These are phyloP conservation scores for Anguilla obscura DNA, from an alignment of 2,797 vertebrate species.

Conservation along the genomic window DNA sequence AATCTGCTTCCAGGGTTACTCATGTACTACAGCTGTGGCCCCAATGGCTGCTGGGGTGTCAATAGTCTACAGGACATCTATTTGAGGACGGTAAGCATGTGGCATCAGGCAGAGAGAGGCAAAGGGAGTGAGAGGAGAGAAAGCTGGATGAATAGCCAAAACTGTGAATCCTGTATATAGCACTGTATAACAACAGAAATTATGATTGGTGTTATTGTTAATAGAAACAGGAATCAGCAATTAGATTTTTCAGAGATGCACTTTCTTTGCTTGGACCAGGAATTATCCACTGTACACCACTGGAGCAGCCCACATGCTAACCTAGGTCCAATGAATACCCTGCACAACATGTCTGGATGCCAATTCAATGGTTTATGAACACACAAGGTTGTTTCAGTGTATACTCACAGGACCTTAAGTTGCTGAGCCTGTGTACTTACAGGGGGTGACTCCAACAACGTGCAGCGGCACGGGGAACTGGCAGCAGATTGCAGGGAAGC, in stretches of 20 bases:
- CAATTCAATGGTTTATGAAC: not conserved
- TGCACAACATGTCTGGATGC: not conserved
- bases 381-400: not conserved
- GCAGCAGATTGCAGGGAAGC: not conserved
- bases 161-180: not conserved
- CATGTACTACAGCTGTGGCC: constrained; percentile 52
- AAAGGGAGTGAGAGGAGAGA: not conserved
- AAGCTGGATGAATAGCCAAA: not conserved
- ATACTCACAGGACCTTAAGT: not conserved
- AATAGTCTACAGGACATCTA: not conserved
- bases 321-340: not conserved
- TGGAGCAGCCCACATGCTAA: not conserved
- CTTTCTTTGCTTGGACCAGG: not conserved
- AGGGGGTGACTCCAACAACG: not conserved
- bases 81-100: constrained; percentile 33
- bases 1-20: accelerated
- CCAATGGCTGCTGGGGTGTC: constrained; percentile 53
- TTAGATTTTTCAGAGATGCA: not conserved
- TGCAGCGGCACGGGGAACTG: constrained; percentile 16
- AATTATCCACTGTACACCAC: not conserved
- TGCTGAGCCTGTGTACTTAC: not conserved
- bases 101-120: not conserved
- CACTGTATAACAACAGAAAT: too few relatives aligned
- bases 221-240: not conserved
- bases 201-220: too few relatives aligned